These are phyloP conservation scores for Andrena dorsata DNA, from an alignment of 2,888 invertebrate genomes.

Conservation along the genomic window DNA sequence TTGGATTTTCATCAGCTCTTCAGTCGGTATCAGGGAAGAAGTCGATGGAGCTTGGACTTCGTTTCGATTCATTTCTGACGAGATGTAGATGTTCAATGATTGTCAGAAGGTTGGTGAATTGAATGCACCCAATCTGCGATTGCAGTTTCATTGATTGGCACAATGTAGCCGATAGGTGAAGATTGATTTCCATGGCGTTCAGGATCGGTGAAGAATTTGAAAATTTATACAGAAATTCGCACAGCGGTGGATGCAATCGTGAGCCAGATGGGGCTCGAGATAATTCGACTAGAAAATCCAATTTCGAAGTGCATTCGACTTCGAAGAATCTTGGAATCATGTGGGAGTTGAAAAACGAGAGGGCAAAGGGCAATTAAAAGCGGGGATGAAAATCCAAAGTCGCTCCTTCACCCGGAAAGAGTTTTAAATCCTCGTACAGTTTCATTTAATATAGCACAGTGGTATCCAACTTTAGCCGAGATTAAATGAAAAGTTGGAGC, in stretches of 20 bases:
- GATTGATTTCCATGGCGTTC: slow-evolving; percentile 4
- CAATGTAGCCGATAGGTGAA: neutral
- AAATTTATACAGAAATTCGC: slow-evolving; percentile 7
- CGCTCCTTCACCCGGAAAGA: neutral
- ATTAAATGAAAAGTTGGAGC: slow-evolving; percentile 3
- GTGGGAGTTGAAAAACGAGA: neutral
- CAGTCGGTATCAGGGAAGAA: neutral
- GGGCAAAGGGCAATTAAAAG: neutral
- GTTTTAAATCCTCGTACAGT: neutral
- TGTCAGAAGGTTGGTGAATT: neutral
- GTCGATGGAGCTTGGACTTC: slow-evolving; percentile 10
- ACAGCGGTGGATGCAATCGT: neutral
- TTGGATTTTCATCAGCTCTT: slow-evolving; percentile 1
- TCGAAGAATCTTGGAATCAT: neutral
- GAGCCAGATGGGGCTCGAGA: neutral
- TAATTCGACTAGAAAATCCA: slow-evolving; percentile 40
- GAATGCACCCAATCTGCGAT: neutral
- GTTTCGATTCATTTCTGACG: neutral
- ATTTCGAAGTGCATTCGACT: slow-evolving; percentile 18
- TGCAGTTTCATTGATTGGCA: neutral
- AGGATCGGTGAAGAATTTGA: neutral
- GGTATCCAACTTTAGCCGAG: neutral
- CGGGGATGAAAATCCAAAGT: neutral
- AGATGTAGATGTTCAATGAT: neutral
- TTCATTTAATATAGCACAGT: slow-evolving; percentile 5